Percentiles rank a stretch among this genome's conserved stretches.
Conservation (phyloP, 2,888 invertebrate species). For the Phrixothrix hirtus region DNA sequence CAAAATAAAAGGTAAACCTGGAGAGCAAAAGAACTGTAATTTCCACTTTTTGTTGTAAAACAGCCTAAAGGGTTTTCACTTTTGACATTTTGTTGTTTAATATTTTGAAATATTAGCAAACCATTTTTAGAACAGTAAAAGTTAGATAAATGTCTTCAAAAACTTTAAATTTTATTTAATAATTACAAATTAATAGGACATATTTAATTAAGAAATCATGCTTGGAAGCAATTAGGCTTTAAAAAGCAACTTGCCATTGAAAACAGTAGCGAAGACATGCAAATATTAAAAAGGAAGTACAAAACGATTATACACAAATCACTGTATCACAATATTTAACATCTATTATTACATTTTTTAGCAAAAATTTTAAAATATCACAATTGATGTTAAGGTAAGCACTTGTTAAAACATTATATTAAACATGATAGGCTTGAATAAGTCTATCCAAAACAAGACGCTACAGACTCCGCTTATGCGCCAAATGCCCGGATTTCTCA, state of each 20-base stretch:
- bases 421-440: conserved; percentile 11
- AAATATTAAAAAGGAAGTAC: not conserved
- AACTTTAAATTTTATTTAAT: too few relatives aligned
- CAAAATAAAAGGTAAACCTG: too few relatives aligned
- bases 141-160: too few relatives aligned
- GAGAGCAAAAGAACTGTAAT: too few relatives aligned
- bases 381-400: conserved; percentile 5
- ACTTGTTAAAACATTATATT: not conserved
- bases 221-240: too few relatives aligned
- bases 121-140: too few relatives aligned
- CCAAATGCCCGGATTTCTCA: conserved; percentile 29
- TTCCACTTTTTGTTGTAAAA: too few relatives aligned
- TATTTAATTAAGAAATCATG: too few relatives aligned
- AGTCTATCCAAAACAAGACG: conserved; percentile 19
- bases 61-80: too few relatives aligned
- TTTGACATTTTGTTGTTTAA: too few relatives aligned
- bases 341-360: conserved; percentile 10
- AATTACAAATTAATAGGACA: too few relatives aligned
- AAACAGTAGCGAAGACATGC: conserved; percentile 1
- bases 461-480: conserved; percentile 23
- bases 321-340: not conserved
- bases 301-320: conserved; percentile 1
- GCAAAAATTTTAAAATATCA: conserved; percentile 6
- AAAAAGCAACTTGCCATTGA: conserved; percentile 3
- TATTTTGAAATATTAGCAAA: too few relatives aligned